Evolutionary conservation across 2,888 invertebrate species (phyloP).

Genomic region (Nemotelus nigrinus): DNA sequence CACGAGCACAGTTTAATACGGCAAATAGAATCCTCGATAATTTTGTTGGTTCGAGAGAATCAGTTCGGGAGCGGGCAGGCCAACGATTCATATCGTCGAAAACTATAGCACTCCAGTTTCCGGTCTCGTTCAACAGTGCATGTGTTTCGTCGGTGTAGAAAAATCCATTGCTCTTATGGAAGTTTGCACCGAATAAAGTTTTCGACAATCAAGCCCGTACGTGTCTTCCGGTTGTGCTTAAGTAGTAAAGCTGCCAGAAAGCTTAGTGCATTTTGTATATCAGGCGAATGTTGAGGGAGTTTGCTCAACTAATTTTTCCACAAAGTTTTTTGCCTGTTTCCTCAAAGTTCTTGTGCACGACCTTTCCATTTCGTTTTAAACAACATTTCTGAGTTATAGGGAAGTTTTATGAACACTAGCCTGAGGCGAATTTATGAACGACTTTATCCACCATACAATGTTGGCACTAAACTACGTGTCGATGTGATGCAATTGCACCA

Average conservation of each 20-base stretch:
- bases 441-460: no score
- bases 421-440: no score
- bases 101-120: no score
- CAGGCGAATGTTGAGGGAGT: background rate
- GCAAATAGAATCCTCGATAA: no score
- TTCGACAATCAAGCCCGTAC: constrained; percentile 29
- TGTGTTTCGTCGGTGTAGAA: background rate
- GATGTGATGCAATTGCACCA: no score
- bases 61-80: no score
- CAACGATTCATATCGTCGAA: no score
- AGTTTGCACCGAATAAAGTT: constrained; percentile 23
- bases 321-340: constrained; percentile 1
- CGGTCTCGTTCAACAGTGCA: background rate
- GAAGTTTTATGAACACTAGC: no score
- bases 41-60: no score
- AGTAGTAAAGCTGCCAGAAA: constrained; percentile 22
- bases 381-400: background rate
- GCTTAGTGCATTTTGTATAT: constrained; percentile 20
- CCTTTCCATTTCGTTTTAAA: constrained; percentile 9
- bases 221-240: constrained; percentile 22
- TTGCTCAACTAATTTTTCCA: constrained; percentile 13
- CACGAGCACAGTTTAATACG: no score
- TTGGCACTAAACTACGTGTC: no score
- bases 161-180: constrained; percentile 19
- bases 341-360: background rate